Evolutionary conservation across 2,888 invertebrate species (phyloP), one percentile per base, ranked within the genome.

Genomic region (Drosophila picticornis): DNA sequence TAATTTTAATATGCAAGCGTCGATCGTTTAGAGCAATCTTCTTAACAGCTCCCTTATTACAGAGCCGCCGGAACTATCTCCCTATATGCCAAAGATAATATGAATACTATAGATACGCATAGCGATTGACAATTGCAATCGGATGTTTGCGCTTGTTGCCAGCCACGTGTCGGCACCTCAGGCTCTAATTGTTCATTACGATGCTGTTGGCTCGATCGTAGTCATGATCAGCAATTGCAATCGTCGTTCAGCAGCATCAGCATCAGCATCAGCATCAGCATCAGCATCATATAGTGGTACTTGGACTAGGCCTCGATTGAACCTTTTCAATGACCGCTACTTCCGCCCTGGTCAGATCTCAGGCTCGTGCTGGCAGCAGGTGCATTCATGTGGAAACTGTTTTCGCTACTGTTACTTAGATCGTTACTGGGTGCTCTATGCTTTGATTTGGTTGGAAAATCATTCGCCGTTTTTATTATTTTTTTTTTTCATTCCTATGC

Each of bases 381-480:
- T 73, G 79, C 86, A 80, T 64, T 88, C 77, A 76, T 62, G 83
- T 81, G 78, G 74, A 84, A 83, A 77, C 62, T 62, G 31, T 70
- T 58, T 72, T 73, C 43, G 76, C 76, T 86, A 81, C 85, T 81
- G 81, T 88, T 86, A 83, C 70, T 75, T 75, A 58, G 51, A 75
- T 69, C 72, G 66, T 68, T 66, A 34, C 50, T 58, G 58, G 75
- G 77, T 86, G 88, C 81, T 75, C 62, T 79, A 81, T 88, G 85
- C 83, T 81, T 81, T 85, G 85, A 87, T 87, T 87, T 87, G 76
- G 75, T 72, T 82, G 73, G 77, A 86, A 84, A 75, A 75, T 72
- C 65, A 76, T 77, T 76, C 52, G 80, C 72, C 63, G 66, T 74
- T 70, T 73, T 69, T 38, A n/a, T 56, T 56, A 9, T 19, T 36